Percentiles rank a stretch among this genome's conserved stretches.
Evolutionary conservation across 2,113 vertebrate genomes (phyloP).

Genomic region (Pseudopodoces humilis): DNA sequence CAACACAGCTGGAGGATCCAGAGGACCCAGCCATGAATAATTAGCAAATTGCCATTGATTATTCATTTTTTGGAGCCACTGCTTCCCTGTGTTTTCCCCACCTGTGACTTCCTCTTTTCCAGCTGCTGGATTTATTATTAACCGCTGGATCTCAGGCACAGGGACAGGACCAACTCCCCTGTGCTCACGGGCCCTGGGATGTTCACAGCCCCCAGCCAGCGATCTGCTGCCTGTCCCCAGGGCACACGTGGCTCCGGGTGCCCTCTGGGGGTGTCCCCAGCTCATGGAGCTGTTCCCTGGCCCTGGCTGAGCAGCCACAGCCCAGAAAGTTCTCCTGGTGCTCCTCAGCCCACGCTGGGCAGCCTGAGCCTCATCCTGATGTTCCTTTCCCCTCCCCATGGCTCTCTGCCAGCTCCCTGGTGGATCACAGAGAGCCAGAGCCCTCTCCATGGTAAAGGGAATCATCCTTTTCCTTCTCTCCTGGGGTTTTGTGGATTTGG

Average conservation of each 20-base stretch:
- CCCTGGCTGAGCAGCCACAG: neutral
- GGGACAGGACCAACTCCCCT: neutral
- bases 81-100: neutral
- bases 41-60: conserved; percentile 6
- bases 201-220: neutral
- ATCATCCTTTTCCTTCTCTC: neutral
- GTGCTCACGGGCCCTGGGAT: accelerated
- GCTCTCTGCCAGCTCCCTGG: neutral
- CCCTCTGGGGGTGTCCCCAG: neutral
- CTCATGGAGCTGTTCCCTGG: neutral
- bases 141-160: neutral
- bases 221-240: neutral
- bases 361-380: neutral
- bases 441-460: neutral
- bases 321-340: neutral
- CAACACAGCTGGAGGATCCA: neutral
- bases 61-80: neutral
- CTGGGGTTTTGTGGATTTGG: neutral
- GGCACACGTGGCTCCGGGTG: neutral
- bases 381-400: accelerated
- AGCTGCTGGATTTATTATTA: neutral
- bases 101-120: neutral
- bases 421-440: neutral
- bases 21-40: neutral
- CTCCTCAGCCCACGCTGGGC: neutral